Base-by-base conservation (phyloP, 1,140 invertebrate genomes). In the Heliothis virescens region DNA sequence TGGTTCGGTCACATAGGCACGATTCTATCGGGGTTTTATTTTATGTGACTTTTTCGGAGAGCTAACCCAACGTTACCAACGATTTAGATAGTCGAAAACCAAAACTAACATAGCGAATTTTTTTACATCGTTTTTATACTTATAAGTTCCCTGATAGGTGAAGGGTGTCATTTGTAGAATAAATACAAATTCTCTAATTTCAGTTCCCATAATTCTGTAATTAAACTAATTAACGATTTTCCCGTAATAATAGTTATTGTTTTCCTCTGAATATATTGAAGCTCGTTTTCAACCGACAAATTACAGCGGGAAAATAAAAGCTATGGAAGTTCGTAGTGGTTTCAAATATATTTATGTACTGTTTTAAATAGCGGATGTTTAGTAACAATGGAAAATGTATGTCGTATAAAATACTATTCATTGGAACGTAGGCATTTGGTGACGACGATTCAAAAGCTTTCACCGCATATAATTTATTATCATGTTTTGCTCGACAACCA, bases 381-480 rank as follows among this genome's bases (percentile, higher is more conserved):
- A 53, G 50, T 71, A 55, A 71, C 48, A 71, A 53, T 71, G 48
- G 34, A 52, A 71, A 71, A 26, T 71, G 53, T 53, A 53, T 21
- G 9, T 16, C 3, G 41, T 41, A 50, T 67, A 71, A 53, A 53
- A 34, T n/a, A 71, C 15, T 13, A 21, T 50, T 71, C 29, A 71
- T 71, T 48, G 48, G 12, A 26, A 53, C 11, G 16, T 71, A 55
- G 62, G 62, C 29, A 59, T 26, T 67, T 69, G 80, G 65, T 79
- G 67, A 67, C 48, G 60, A 55, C 67, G 60, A 55, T 67, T 67
- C 60, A 77, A 77, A 65, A 55, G 62, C 75, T 52, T 52, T 34
- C 55, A 53, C 34, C 34, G 57, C 29, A 63, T 21, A 52, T 63
- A 72, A 79, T 79, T 79, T 79, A 73, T 79, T 79, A 65, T 63